Conservation (phyloP, 2,113 vertebrate species). For the Grammomys dolichurus region DNA sequence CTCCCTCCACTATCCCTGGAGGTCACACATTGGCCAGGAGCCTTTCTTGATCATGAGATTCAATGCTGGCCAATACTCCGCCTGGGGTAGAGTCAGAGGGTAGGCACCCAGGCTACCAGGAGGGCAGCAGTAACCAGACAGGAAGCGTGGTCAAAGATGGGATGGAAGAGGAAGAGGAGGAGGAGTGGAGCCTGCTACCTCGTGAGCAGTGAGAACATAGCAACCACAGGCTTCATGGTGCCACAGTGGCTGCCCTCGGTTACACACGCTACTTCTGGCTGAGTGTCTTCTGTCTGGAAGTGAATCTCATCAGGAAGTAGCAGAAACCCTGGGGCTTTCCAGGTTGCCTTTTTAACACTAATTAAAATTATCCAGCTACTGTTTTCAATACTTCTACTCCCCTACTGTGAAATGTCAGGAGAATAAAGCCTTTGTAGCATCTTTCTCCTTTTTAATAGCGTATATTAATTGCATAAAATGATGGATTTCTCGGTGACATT, state of each 20-base stretch:
- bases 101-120: neutral
- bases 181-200: neutral
- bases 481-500: neutral
- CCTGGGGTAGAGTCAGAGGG: slow-evolving; percentile 54
- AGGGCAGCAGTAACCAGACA: slow-evolving; percentile 61
- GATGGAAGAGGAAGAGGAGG: fast-evolving
- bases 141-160: neutral
- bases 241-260: neutral
- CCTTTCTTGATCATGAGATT: neutral
- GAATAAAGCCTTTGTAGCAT: neutral
- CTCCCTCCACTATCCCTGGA: neutral
- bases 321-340: slow-evolving; percentile 29
- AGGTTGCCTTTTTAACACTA: neutral
- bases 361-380: slow-evolving; percentile 41
- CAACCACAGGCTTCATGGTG: neutral
- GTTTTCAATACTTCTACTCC: neutral
- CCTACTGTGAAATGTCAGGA: neutral
- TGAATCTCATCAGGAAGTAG: slow-evolving; percentile 17
- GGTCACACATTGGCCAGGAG: slow-evolving; percentile 3
- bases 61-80: neutral
- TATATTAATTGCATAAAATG: neutral
- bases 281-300: slow-evolving; percentile 9
- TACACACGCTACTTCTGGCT: neutral
- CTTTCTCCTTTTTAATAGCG: neutral
- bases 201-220: no score